Evolutionary conservation across 2,888 invertebrate genomes (phyloP).

Genomic region (Glaucopsyche alexis): DNA sequence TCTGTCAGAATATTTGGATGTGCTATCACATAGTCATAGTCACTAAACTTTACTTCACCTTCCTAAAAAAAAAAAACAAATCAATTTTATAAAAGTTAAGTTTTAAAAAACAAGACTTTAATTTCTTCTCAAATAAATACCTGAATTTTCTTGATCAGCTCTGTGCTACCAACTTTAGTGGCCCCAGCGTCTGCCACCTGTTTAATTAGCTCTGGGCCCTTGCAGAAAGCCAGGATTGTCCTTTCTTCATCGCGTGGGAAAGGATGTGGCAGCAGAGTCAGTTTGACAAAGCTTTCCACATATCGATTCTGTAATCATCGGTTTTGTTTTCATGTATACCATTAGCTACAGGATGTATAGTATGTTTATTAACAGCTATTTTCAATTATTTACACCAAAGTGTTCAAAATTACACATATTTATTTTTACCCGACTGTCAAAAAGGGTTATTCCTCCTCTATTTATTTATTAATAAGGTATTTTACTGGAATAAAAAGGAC

Average conservation of each 20-base stretch:
- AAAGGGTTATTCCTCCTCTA: too few species aligned
- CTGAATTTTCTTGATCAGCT: constrained; percentile 88
- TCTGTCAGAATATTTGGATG: constrained; percentile 90
- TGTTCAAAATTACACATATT: too few species aligned
- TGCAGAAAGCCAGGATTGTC: constrained; percentile 87
- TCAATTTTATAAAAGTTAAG: neutral
- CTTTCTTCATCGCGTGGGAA: constrained; percentile 86
- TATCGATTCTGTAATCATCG: constrained; percentile 77
- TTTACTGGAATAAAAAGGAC: too few species aligned
- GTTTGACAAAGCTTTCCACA: constrained; percentile 84
- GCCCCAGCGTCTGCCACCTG: constrained; percentile 86
- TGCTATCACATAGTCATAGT: constrained; percentile 87
- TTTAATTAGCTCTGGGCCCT: constrained; percentile 80
- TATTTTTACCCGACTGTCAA: too few species aligned
- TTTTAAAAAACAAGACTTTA: constrained; percentile 15
- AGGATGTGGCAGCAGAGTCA: constrained; percentile 83
- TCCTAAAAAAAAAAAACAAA: constrained; percentile 61
- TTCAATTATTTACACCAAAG: neutral
- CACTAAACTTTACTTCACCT: constrained; percentile 83
- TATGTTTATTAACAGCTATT: too few species aligned
- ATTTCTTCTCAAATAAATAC: constrained; percentile 49
- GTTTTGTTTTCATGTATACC: neutral
- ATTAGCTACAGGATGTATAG: neutral
- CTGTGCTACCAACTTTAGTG: constrained; percentile 84
- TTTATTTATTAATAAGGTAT: too few species aligned